phyloP scores from a whole-genome alignment of 2,888 invertebrate genomes.

The Ceraclea dissimilis region DNA sequence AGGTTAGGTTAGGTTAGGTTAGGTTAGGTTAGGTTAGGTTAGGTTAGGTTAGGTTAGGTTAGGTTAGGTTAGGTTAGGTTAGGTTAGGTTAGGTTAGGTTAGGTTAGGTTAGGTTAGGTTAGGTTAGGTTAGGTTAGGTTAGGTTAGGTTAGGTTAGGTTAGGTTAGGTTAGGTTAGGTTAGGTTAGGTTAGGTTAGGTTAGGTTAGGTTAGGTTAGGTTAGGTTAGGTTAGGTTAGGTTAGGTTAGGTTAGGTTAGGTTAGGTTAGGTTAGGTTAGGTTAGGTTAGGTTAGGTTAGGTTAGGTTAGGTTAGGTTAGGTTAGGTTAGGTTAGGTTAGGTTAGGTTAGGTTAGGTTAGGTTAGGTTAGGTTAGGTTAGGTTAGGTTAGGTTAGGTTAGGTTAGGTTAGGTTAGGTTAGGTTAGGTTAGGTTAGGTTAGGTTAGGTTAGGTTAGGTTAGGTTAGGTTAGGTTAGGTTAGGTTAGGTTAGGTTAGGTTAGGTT shows the following conservation, averaged over 20 bases:
- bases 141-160: slow-evolving; percentile 3
- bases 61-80: slow-evolving; percentile 3
- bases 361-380: not conserved
- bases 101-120: not conserved
- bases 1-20: too few species aligned
- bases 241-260: too few species aligned
- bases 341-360: too few species aligned
- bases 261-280: slow-evolving; percentile 1
- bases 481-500: not conserved
- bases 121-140: not conserved
- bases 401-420: slow-evolving; percentile 7
- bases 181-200: not conserved
- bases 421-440: too few species aligned
- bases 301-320: too few species aligned
- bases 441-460: not conserved
- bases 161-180: slow-evolving; percentile 1
- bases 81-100: not conserved
- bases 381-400: too few species aligned
- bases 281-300: slow-evolving; percentile 1
- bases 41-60: slow-evolving; percentile 4
- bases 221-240: too few species aligned
- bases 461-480: slow-evolving; percentile 4
- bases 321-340: too few species aligned
- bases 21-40: not conserved
- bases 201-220: too few species aligned